Percentiles rank a stretch among this genome's conserved stretches.
Conservation (phyloP, 30 jellyfish, hydroid and myxozoan species). For the Hydractinia echinata region DNA sequence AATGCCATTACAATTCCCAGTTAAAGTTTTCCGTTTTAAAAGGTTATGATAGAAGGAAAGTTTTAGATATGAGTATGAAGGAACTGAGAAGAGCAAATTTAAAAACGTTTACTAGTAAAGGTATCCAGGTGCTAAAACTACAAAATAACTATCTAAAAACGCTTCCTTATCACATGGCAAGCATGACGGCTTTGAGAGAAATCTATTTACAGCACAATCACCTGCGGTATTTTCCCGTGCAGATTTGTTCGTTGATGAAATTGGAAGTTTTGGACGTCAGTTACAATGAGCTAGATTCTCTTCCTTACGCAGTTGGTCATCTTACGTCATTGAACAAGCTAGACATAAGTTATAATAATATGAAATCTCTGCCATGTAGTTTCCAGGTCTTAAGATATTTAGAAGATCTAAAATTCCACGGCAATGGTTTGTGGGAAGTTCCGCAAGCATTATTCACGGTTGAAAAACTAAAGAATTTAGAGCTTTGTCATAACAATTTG, state of each 20-base stretch:
- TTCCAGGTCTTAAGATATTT: neutral
- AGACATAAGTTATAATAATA: neutral
- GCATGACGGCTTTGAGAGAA: neutral
- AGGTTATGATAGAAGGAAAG: neutral
- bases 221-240: neutral
- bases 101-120: neutral
- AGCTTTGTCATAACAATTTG: neutral
- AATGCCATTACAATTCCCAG: neutral
- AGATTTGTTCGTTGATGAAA: neutral
- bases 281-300: conserved; percentile 3
- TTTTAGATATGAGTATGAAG: conserved; percentile 1
- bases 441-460: neutral
- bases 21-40: neutral
- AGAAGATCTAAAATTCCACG: neutral
- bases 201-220: conserved; percentile 1
- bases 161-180: conserved; percentile 2
- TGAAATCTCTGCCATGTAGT: neutral
- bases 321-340: neutral
- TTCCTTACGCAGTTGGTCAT: conserved; percentile 14
- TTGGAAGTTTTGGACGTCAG: neutral
- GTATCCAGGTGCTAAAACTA: neutral
- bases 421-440: neutral
- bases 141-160: neutral
- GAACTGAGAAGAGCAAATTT: conserved; percentile 1
- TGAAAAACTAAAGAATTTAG: neutral